Percentiles rank a stretch among this genome's conserved stretches.
Conservation (phyloP, 2,888 invertebrate species). For the Mythimna ferrago region DNA sequence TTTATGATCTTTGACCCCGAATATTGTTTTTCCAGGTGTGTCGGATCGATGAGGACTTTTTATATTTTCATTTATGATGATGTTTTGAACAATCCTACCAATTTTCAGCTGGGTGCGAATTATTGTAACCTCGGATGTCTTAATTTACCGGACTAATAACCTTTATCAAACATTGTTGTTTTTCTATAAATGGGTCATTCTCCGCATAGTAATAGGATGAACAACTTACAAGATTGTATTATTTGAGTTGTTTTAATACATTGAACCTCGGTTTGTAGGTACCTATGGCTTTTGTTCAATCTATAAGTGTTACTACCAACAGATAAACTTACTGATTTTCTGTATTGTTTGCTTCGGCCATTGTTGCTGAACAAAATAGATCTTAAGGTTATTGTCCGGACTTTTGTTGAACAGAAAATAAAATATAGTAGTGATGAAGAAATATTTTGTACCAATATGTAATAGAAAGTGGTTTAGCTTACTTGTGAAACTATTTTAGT, state of each 20-base stretch:
- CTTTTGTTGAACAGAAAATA: background rate
- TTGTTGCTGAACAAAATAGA: constrained; percentile 27
- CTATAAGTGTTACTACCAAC: constrained; percentile 5
- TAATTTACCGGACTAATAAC: too few relatives aligned
- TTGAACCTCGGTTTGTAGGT: constrained; percentile 35
- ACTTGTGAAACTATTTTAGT: too few relatives aligned
- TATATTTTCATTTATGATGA: too few relatives aligned
- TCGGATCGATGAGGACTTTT: too few relatives aligned
- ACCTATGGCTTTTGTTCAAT: constrained; percentile 38
- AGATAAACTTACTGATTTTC: constrained; percentile 27
- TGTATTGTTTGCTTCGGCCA: constrained; percentile 18
- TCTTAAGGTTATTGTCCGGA: constrained; percentile 12
- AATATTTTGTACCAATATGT: background rate
- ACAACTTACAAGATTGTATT: constrained; percentile 30
- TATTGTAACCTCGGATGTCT: too few relatives aligned
- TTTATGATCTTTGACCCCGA: too few relatives aligned
- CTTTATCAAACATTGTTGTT: constrained; percentile 1
- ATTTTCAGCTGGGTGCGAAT: too few relatives aligned
- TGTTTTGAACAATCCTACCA: too few relatives aligned
- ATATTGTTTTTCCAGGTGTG: too few relatives aligned
- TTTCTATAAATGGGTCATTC: background rate
- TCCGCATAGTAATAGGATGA: constrained; percentile 13
- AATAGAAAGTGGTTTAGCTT: too few relatives aligned
- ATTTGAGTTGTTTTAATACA: constrained; percentile 25
- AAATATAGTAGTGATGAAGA: background rate